Evolutionary conservation across 2,113 vertebrate genomes (phyloP), one percentile per base, ranked within the genome.

Genomic region (Alexandromys fortis): DNA sequence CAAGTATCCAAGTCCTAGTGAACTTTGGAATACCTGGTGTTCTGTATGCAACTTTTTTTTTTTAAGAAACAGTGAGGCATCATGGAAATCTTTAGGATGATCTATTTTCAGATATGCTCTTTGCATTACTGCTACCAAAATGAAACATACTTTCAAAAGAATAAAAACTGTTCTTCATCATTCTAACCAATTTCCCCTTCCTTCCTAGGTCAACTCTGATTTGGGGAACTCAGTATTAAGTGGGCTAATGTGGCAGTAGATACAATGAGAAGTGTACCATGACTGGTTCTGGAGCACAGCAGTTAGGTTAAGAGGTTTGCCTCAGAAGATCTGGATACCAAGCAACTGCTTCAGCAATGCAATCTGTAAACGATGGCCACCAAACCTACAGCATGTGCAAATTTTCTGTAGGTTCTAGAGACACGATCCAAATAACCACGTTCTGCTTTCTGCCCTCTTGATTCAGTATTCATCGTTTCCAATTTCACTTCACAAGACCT

Each of bases 161-260:
- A 87, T 52, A 91, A 85, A 58, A 76, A 89, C 70, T 90, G 87
- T 88, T 92, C 55, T 45, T 96, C 10, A 61, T 58, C 93, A 77
- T 63, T 75, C 55, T 88, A 76, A 90, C 63, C 92, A 81, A 78
- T 45, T 49, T 93, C 70, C 82, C 55, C 72, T 94, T 93, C 55
- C 52, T 52, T 90, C 47, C 4, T 67, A 72, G n/a, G 68, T 86
- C 90, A 96, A 85, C 75, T 85, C 42, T 94, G 38, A 91, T 92
- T 93, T 86, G 94, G 47, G 82, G 93, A 97, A 95, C 95, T 96
- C 76, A 94, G 52, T 86, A 77, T 79, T 77, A 73, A 96, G 33
- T 33, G 65, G 33, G 63, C 82, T 94, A 79, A 94, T 2, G 17
- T 70, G 75, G 75, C 87, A 55, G 12, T 82, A 86, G 33, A 6